A percentile compares a stretch with the other conserved stretches of the same genome.
phyloP scores from a whole-genome alignment of 2,797 vertebrate species.

The Arnoldichthys spilopterus region DNA sequence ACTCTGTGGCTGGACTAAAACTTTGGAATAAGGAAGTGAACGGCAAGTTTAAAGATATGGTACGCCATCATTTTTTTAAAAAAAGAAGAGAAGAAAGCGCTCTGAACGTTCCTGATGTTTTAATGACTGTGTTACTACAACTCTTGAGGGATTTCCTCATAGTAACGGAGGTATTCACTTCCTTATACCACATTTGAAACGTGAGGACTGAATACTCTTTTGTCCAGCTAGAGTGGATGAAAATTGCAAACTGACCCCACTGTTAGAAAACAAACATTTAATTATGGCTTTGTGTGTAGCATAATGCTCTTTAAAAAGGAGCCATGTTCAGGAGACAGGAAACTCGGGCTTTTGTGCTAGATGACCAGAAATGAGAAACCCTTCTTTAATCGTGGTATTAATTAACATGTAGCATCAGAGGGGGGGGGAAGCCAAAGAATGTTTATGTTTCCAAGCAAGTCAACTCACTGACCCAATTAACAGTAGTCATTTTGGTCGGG shows the following conservation, averaged over 20 bases:
- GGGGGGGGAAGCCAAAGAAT: conserved; percentile 28
- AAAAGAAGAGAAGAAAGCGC: too few relatives aligned
- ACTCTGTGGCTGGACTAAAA: neutral
- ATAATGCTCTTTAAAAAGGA: conserved; percentile 13
- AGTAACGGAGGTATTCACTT: neutral
- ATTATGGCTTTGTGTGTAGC: conserved; percentile 12
- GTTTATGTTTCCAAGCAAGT: conserved; percentile 55
- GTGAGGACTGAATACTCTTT: neutral
- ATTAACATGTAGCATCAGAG: conserved; percentile 20
- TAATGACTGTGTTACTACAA: too few relatives aligned
- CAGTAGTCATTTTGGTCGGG: neutral
- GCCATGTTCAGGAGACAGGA: neutral
- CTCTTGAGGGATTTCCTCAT: neutral
- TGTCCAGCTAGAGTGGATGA: conserved; percentile 4
- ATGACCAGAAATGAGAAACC: conserved; percentile 16
- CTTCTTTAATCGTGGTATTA: conserved; percentile 23
- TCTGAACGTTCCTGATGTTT: too few relatives aligned
- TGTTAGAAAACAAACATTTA: conserved; percentile 16
- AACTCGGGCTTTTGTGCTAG: neutral
- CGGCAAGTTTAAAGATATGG: neutral
- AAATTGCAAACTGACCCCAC: conserved; percentile 20
- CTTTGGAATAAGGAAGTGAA: neutral
- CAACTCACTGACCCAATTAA: conserved; percentile 8
- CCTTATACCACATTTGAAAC: neutral
- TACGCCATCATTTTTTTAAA: too few relatives aligned